A percentile compares a stretch with the other conserved stretches of the same genome.
These are phyloP conservation scores for Gryllus longicercus DNA, from an alignment of 2,888 invertebrate species.

Conservation along the genomic window DNA sequence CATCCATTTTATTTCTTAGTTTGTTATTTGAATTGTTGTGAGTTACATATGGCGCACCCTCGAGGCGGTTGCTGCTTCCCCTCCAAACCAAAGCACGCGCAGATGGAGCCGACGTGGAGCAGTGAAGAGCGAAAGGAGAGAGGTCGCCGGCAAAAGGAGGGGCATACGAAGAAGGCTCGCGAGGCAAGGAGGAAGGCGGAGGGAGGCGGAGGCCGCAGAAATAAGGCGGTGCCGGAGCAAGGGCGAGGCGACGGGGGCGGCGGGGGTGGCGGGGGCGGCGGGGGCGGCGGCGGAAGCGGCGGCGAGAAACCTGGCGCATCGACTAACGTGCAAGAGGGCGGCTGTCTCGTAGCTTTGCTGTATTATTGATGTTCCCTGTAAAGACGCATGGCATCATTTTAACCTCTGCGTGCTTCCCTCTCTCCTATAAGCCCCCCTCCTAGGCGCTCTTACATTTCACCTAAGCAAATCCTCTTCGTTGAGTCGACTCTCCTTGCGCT, in stretches of 20 bases:
- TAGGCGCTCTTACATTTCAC: constrained; percentile 4
- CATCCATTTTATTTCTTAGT: too few species aligned
- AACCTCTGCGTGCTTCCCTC: constrained; percentile 24
- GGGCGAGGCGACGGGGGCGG: too few species aligned
- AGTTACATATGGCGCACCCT: too few species aligned
- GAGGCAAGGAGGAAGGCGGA: background rate
- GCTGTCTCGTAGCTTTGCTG: constrained; percentile 24
- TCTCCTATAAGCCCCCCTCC: constrained; percentile 17
- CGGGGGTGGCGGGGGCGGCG: background rate
- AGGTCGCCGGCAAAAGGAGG: too few species aligned
- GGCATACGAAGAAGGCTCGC: background rate
- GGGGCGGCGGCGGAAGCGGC: background rate
- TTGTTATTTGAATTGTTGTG: too few species aligned
- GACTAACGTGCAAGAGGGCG: constrained; percentile 10
- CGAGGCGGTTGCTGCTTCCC: too few species aligned
- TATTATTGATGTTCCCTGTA: constrained; percentile 31
- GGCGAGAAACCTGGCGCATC: background rate
- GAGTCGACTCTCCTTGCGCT: constrained; percentile 17
- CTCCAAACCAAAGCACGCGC: too few species aligned
- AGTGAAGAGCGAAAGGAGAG: too few species aligned
- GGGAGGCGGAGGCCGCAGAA: background rate
- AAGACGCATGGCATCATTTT: constrained; percentile 31
- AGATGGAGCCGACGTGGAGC: too few species aligned
- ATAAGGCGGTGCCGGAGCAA: background rate
- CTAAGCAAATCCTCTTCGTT: constrained; percentile 11